These are phyloP conservation scores for Mastomys coucha DNA, from an alignment of 2,113 vertebrate genomes.

Conservation along the genomic window DNA sequence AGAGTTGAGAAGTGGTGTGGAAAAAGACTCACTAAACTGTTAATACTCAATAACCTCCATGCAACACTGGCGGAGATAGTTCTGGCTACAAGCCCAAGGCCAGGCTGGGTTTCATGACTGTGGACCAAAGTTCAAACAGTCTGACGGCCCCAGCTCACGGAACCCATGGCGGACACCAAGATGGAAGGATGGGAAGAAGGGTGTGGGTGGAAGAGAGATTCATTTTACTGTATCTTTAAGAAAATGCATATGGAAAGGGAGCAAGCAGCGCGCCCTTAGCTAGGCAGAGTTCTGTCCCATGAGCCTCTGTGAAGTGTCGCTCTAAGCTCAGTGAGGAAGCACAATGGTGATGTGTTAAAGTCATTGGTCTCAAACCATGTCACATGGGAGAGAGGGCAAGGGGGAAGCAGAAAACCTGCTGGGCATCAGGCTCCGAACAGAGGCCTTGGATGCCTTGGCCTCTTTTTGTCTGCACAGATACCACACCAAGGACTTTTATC, in stretches of 20 bases:
- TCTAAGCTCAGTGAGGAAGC: not conserved
- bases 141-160: not conserved
- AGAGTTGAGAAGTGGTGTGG: not conserved
- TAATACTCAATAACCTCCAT: no score
- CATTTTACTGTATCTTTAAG: conserved; percentile 17
- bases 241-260: not conserved
- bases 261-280: not conserved
- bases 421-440: not conserved
- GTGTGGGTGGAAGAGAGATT: not conserved
- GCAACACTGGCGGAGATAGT: not conserved
- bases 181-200: not conserved
- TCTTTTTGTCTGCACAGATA: not conserved
- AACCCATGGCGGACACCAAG: not conserved
- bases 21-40: not conserved
- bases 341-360: not conserved
- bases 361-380: not conserved
- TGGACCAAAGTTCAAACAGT: not conserved
- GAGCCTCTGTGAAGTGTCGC: not conserved
- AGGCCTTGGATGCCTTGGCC: not conserved
- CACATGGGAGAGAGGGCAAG: not conserved
- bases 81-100: rapidly evolving
- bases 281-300: not conserved
- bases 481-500: not conserved
- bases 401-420: not conserved
- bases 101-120: not conserved